phyloP scores from a whole-genome alignment of 2,888 invertebrate species.

The Chamaedrilus cognettii region DNA sequence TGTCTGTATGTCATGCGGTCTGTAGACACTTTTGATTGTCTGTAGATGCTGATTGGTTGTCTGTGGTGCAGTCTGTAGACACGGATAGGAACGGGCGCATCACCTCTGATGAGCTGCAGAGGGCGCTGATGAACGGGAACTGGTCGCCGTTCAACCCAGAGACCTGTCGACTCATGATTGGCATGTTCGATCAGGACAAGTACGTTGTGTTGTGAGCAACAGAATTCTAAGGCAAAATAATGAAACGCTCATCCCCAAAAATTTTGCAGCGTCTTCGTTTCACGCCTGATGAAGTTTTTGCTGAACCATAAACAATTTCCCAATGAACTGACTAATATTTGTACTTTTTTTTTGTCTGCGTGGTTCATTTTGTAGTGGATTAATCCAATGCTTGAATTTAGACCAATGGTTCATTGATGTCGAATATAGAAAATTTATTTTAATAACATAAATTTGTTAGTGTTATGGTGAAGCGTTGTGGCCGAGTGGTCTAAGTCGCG shows the following conservation, averaged over 20 bases:
- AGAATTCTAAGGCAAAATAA: no score
- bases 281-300: background rate
- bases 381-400: no score
- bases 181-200: constrained; percentile 60
- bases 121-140: constrained; percentile 57
- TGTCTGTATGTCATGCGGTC: background rate
- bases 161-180: constrained; percentile 59
- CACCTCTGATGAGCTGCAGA: constrained; percentile 31
- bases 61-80: constrained; percentile 38
- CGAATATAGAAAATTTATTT: no score
- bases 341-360: no score
- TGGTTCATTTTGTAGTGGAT: no score
- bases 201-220: no score
- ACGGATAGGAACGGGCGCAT: constrained; percentile 35
- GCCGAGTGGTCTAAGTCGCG: no score
- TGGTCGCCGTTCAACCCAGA: constrained; percentile 59
- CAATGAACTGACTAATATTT: no score
- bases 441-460: no score
- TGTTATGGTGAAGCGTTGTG: no score
- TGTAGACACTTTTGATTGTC: background rate
- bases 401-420: no score
- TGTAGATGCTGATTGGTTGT: no score
- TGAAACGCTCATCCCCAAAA: background rate
- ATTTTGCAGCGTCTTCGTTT: background rate
- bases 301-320: background rate